A percentile compares a stretch with the other conserved stretches of the same genome.
phyloP scores from a whole-genome alignment of 2,113 vertebrate genomes.

The Sterna hirundo region DNA sequence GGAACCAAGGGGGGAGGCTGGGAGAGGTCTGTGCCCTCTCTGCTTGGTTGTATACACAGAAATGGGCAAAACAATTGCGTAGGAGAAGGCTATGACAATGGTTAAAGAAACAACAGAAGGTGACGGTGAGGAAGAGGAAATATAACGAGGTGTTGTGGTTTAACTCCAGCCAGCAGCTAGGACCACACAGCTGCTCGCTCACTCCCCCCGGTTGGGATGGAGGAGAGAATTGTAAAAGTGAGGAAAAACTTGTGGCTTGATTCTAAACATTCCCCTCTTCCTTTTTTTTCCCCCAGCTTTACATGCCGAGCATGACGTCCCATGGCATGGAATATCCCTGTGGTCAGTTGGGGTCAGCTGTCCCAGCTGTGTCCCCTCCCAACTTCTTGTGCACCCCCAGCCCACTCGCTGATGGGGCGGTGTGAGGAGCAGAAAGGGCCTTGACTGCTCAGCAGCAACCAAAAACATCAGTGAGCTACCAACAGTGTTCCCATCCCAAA shows the following conservation, averaged over 20 bases:
- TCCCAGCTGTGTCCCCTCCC: neutral
- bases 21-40: neutral
- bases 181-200: neutral
- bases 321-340: neutral
- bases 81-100: fast-evolving
- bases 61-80: fast-evolving
- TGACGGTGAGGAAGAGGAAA: neutral
- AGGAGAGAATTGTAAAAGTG: neutral
- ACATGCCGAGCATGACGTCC: neutral
- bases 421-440: neutral
- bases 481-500: neutral
- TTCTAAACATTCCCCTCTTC: neutral
- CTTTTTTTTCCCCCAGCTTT: neutral
- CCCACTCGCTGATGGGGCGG: neutral
- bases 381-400: neutral
- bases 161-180: neutral
- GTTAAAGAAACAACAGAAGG: neutral
- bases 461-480: neutral
- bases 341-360: neutral
- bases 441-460: neutral
- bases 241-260: neutral
- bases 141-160: neutral
- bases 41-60: too few relatives aligned
- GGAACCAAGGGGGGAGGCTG: neutral
- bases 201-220: neutral